Evolutionary conservation across 2,113 vertebrate genomes (phyloP).

Genomic region (Nothoprocta pentlandii): DNA sequence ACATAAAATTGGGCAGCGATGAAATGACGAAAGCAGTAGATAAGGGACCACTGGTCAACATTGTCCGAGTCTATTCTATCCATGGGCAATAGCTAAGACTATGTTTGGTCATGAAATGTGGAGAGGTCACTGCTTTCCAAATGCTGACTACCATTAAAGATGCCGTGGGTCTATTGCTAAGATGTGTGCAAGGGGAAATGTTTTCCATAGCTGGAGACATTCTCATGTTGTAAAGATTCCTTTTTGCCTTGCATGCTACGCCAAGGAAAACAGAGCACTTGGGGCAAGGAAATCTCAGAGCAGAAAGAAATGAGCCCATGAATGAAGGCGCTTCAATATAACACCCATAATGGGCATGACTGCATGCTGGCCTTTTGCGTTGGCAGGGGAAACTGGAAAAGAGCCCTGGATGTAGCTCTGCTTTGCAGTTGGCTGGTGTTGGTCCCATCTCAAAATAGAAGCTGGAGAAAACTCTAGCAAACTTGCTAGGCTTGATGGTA

Average conservation of each 20-base stretch:
- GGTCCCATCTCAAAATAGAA: background rate
- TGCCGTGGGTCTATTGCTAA: slow-evolving; percentile 22
- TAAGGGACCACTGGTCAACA: background rate
- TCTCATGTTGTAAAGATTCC: background rate
- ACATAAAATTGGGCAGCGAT: background rate
- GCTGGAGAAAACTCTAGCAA: background rate
- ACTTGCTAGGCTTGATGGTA: background rate
- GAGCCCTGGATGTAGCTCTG: background rate
- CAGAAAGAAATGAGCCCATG: background rate
- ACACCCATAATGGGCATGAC: background rate
- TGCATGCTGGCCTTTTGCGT: background rate
- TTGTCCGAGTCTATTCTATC: background rate
- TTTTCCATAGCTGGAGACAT: background rate
- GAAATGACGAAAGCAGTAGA: background rate
- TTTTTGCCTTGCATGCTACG: rapidly evolving
- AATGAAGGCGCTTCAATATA: background rate
- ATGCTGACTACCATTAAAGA: background rate
- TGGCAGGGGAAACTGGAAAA: background rate
- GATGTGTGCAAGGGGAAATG: background rate
- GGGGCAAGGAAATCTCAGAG: background rate
- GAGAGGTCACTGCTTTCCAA: slow-evolving; percentile 22
- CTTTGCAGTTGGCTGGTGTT: background rate
- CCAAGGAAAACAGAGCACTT: slow-evolving; percentile 41
- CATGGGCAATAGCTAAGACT: background rate
- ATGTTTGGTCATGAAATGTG: slow-evolving; percentile 32